phyloP scores from a whole-genome alignment of 2,888 invertebrate genomes.

The Microctonus brassicae region DNA sequence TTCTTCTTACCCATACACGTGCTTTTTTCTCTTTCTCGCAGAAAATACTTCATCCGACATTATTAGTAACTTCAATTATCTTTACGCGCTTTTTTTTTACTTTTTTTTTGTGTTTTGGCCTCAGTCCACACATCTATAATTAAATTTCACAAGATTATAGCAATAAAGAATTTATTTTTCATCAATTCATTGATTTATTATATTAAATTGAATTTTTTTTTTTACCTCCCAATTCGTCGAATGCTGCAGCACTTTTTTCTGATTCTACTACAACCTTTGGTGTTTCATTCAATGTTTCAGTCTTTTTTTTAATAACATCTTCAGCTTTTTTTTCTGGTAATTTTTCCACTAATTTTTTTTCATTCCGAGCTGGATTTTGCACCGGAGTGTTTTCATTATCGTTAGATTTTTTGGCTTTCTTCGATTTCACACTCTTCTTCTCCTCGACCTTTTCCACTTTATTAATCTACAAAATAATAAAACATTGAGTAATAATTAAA shows the following conservation, averaged over 20 bases:
- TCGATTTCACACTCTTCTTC: slow-evolving; percentile 67
- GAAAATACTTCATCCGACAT: not conserved
- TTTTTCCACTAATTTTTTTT: slow-evolving; percentile 53
- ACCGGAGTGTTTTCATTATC: slow-evolving; percentile 56
- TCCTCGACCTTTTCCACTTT: slow-evolving; percentile 64
- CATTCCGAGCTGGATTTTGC: slow-evolving; percentile 46
- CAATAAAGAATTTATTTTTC: not conserved
- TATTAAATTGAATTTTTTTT: slow-evolving; percentile 65
- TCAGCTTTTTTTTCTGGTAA: slow-evolving; percentile 44
- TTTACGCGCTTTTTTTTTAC: slow-evolving; percentile 83
- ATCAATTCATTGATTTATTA: not conserved
- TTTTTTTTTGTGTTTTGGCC: slow-evolving; percentile 80
- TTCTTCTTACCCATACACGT: slow-evolving; percentile 8
- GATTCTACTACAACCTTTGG: slow-evolving; percentile 43
- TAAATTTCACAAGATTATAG: slow-evolving; percentile 36
- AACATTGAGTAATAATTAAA: slow-evolving; percentile 24
- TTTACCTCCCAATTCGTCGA: slow-evolving; percentile 76
- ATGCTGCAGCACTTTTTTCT: slow-evolving; percentile 67
- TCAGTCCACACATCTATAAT: slow-evolving; percentile 81
- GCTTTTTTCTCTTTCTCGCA: not conserved
- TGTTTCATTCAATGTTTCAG: slow-evolving; percentile 50
- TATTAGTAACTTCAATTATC: slow-evolving; percentile 73
- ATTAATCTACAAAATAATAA: slow-evolving; percentile 49
- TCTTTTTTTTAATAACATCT: slow-evolving; percentile 50
- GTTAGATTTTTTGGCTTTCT: slow-evolving; percentile 63